Conservation (phyloP, 2,888 invertebrate genomes). For the Drosophila birchii region DNA sequence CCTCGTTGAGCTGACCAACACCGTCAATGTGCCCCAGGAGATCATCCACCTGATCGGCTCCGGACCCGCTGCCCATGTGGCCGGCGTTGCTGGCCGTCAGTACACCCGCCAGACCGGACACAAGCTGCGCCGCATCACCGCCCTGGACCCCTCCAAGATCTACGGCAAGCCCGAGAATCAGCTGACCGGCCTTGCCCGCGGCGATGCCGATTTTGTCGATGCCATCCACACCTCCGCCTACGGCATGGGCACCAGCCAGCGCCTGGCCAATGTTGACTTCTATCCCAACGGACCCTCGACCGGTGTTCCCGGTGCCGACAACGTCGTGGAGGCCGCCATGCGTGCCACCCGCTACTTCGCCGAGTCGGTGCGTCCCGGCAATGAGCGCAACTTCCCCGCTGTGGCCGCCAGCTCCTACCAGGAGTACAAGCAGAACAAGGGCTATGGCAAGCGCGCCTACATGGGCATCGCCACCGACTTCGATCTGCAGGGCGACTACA, state of each 20-base stretch:
- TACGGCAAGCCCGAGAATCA: slow-evolving; percentile 67
- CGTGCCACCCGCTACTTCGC: slow-evolving; percentile 82
- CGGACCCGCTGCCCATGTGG: slow-evolving; percentile 82
- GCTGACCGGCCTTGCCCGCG: slow-evolving; percentile 79
- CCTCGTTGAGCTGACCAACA: slow-evolving; percentile 71
- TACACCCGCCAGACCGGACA: slow-evolving; percentile 78
- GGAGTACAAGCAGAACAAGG: slow-evolving; percentile 79
- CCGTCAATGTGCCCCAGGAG: slow-evolving; percentile 70
- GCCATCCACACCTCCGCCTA: slow-evolving; percentile 82
- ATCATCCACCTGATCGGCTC: slow-evolving; percentile 81
- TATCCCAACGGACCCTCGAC: slow-evolving; percentile 81
- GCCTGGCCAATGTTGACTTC: slow-evolving; percentile 82
- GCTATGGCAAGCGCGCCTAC: slow-evolving; percentile 78
- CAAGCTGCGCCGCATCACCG: slow-evolving; percentile 83
- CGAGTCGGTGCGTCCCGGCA: slow-evolving; percentile 82
- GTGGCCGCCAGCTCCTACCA: slow-evolving; percentile 79
- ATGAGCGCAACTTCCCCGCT: slow-evolving; percentile 83
- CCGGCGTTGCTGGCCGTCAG: slow-evolving; percentile 81
- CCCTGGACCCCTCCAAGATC: slow-evolving; percentile 79
- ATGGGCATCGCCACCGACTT: slow-evolving; percentile 81
- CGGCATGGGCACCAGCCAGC: slow-evolving; percentile 75
- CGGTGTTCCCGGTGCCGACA: slow-evolving; percentile 78
- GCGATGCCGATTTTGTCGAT: slow-evolving; percentile 84
- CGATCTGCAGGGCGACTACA: slow-evolving; percentile 81
- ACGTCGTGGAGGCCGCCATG: slow-evolving; percentile 81